These are phyloP conservation scores for Gopherus evgoodei DNA, from an alignment of 2,113 vertebrate genomes.

Conservation along the genomic window DNA sequence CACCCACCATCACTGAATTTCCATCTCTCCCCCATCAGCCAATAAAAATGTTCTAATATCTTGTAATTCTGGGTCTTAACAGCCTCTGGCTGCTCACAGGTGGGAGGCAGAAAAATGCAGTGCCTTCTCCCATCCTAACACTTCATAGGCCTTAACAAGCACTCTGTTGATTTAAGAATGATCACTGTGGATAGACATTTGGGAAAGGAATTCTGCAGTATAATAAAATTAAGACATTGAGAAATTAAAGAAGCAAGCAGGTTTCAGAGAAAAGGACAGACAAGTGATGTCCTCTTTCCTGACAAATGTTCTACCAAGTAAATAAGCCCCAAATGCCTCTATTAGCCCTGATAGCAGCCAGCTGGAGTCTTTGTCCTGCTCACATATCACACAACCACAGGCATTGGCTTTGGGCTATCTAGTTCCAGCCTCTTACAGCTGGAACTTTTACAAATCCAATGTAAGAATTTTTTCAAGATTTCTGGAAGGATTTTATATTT, in stretches of 20 bases:
- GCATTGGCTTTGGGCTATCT: constrained; percentile 66
- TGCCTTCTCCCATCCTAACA: background rate
- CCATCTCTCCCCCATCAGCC: constrained; percentile 52
- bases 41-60: constrained; percentile 55
- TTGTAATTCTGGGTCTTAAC: constrained; percentile 20
- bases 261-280: constrained; percentile 64
- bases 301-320: constrained; percentile 65
- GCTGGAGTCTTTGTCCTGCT: constrained; percentile 71
- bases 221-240: constrained; percentile 64
- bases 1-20: constrained; percentile 45
- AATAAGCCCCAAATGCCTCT: constrained; percentile 63
- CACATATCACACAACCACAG: constrained; percentile 72
- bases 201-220: constrained; percentile 22
- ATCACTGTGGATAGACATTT: background rate
- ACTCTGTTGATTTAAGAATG: constrained; percentile 18
- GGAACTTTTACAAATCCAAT: constrained; percentile 61
- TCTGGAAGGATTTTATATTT: background rate
- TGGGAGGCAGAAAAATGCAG: constrained; percentile 26
- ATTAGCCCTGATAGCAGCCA: constrained; percentile 73
- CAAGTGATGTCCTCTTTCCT: constrained; percentile 53
- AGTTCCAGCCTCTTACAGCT: constrained; percentile 54
- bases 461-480: constrained; percentile 32
- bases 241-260: constrained; percentile 57
- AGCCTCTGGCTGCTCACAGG: constrained; percentile 33
- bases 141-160: constrained; percentile 14